Percentiles rank a stretch among this genome's conserved stretches.
Conservation (phyloP, 2,113 vertebrate species). For the Xiphophorus maculatus region DNA sequence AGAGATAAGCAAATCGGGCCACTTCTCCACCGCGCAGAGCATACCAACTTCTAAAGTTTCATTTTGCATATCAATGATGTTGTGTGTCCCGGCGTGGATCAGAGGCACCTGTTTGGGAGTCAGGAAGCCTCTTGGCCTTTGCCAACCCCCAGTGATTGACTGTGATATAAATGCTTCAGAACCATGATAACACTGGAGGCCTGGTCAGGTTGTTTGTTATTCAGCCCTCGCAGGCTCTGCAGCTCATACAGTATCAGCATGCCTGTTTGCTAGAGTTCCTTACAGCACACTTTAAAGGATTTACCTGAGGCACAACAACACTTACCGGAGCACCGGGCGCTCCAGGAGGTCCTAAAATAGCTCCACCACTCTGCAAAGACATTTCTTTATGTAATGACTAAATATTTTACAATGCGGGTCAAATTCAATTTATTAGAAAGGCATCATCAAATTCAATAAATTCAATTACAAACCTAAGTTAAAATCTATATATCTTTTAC, state of each 20-base stretch:
- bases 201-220: conserved; percentile 56
- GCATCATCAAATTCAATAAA: conserved; percentile 12
- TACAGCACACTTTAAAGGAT: conserved; percentile 42
- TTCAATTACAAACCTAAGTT: conserved; percentile 15
- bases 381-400: conserved; percentile 36
- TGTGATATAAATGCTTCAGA: conserved; percentile 50
- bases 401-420: conserved; percentile 46
- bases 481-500: conserved; percentile 75
- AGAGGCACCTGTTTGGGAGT: conserved; percentile 59
- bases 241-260: conserved; percentile 42
- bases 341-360: conserved; percentile 83
- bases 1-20: conserved; percentile 73
- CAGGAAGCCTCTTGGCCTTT: conserved; percentile 53
- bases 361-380: conserved; percentile 84
- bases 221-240: conserved; percentile 43
- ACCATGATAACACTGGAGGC: conserved; percentile 49
- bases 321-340: conserved; percentile 92
- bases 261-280: conserved; percentile 42
- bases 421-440: conserved; percentile 36
- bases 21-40: conserved; percentile 37
- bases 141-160: conserved; percentile 39
- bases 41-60: conserved; percentile 41
- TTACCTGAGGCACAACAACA: conserved; percentile 61
- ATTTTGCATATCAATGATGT: conserved; percentile 71
- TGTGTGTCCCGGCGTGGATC: conserved; percentile 53